These are phyloP conservation scores for Scaeva pyrastri DNA, from an alignment of 2,888 invertebrate species.

Conservation along the genomic window DNA sequence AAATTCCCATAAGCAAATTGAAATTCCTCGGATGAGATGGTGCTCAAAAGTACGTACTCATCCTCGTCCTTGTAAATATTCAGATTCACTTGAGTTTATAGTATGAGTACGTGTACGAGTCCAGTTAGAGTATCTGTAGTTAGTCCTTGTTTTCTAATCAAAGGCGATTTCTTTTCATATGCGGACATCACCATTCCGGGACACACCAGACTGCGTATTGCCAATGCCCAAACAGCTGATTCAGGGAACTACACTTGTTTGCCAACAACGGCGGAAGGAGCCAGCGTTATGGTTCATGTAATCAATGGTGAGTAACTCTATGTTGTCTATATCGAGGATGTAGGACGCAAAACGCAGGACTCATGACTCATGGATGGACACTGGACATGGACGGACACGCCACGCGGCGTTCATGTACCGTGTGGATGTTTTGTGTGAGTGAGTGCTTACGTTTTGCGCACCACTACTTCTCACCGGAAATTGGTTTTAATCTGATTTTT, in stretches of 20 bases:
- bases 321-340: neutral
- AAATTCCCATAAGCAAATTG: constrained; percentile 16
- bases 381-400: too few relatives aligned
- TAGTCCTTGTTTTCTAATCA: constrained; percentile 34
- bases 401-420: too few relatives aligned
- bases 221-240: constrained; percentile 89
- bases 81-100: too few relatives aligned
- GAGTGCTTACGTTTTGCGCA: constrained; percentile 21
- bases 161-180: constrained; percentile 28
- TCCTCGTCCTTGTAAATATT: neutral
- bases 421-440: too few relatives aligned
- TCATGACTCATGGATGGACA: constrained; percentile 42
- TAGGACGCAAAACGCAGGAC: neutral
- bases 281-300: constrained; percentile 94
- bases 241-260: constrained; percentile 96
- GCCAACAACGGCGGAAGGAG: constrained; percentile 92
- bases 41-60: neutral
- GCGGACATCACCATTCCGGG: neutral
- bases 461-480: constrained; percentile 14
- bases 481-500: constrained; percentile 31
- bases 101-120: too few relatives aligned
- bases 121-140: too few relatives aligned
- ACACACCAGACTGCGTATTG: constrained; percentile 87
- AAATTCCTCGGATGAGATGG: constrained; percentile 11
- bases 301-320: constrained; percentile 89